Evolutionary conservation across 1,140 invertebrate species (phyloP).

Genomic region (Acromyrmex heyeri): DNA sequence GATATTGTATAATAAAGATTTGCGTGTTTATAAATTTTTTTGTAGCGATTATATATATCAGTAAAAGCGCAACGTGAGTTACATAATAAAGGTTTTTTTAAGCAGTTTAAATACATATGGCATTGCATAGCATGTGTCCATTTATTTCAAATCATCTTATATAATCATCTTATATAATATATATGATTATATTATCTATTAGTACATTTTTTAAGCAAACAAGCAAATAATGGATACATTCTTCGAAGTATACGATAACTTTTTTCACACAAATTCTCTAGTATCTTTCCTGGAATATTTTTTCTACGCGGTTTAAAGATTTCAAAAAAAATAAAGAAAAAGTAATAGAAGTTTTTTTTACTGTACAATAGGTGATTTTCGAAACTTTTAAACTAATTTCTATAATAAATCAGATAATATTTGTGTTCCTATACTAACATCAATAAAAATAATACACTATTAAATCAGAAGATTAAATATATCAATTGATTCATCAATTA

Average conservation of each 20-base stretch:
- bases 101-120: background rate
- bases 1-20: background rate
- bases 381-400: no score
- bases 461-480: no score
- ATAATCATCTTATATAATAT: slow-evolving; percentile 17
- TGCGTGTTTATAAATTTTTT: background rate
- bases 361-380: no score
- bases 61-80: background rate
- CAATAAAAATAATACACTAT: no score
- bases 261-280: slow-evolving; percentile 6
- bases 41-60: background rate
- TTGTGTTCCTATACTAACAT: no score
- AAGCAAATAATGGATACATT: background rate
- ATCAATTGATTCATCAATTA: no score
- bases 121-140: background rate
- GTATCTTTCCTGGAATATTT: background rate
- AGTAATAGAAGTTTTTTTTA: no score
- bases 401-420: no score
- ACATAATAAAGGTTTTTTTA: slow-evolving; percentile 22
- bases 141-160: background rate
- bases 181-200: background rate
- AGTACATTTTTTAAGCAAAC: background rate
- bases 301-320: background rate
- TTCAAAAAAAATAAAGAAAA: no score
- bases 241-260: background rate